Conservation (phyloP, 2,113 vertebrate species). For the Manacus vitellinus region DNA sequence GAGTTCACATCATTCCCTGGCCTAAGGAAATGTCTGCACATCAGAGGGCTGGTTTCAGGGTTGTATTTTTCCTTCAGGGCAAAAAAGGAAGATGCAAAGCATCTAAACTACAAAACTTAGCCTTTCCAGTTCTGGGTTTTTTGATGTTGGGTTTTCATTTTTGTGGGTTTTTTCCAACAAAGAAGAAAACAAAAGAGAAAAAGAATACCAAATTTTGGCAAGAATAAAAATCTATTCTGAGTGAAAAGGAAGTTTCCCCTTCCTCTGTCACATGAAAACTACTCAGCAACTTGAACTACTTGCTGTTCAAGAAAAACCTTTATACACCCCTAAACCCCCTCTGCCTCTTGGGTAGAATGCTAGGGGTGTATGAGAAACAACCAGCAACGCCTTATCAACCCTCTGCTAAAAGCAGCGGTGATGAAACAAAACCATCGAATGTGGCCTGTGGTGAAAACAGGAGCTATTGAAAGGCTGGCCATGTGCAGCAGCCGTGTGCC, state of each 20-base stretch:
- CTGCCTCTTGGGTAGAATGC: not conserved
- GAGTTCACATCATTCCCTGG: not conserved
- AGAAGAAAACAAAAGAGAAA: not conserved
- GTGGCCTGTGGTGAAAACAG: not conserved
- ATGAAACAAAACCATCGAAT: not conserved
- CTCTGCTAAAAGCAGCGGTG: not conserved
- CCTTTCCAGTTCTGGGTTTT: not conserved
- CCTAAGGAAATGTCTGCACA: slow-evolving; percentile 1
- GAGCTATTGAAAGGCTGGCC: not conserved
- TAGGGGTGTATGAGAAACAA: not conserved
- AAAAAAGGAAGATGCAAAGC: not conserved
- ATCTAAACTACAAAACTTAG: not conserved
- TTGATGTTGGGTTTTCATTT: no score
- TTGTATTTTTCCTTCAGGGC: not conserved
- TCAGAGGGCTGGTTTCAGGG: not conserved
- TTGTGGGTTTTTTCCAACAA: not conserved
- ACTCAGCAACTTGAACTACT: not conserved
- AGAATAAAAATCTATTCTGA: not conserved
- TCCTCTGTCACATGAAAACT: not conserved
- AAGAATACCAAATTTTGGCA: not conserved
- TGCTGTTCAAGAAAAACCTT: not conserved
- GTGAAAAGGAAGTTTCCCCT: not conserved
- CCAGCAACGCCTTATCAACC: not conserved
- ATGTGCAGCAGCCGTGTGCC: not conserved
- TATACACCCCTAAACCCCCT: not conserved